Base-by-base conservation (phyloP, 2,888 invertebrate species). In the Hydriomena furcata region DNA sequence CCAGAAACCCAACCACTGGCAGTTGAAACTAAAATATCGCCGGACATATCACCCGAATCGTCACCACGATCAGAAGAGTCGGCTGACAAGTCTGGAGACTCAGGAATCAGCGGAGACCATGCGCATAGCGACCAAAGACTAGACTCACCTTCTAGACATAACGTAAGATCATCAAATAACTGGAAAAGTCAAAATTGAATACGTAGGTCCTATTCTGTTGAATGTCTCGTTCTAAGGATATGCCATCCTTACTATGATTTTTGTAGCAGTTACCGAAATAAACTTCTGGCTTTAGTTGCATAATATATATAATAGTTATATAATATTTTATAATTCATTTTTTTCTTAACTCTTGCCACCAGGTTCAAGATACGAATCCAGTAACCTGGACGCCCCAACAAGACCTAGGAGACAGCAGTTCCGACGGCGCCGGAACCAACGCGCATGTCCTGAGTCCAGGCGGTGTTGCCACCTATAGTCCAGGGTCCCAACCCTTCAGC, bases 301-400 rank as follows among this genome's bases (percentile, higher is more conserved):
- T n/a, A n/a, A n/a, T n/a, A n/a, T n/a, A n/a, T n/a, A n/a, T n/a
- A n/a, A n/a, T n/a, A n/a, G n/a, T n/a, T n/a, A n/a, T n/a, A n/a
- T n/a, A n/a, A n/a, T n/a, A n/a, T n/a, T n/a, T n/a, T n/a, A n/a
- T n/a, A n/a, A n/a, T n/a, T n/a, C n/a, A n/a, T n/a, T n/a, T n/a
- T n/a, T n/a, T n/a, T n/a, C n/a, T n/a, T n/a, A n/a, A n/a, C n/a
- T n/a, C n/a, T n/a, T n/a, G n/a, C n/a, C n/a, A n/a, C 11, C 30
- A 51, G 81, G 61, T 56, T 0, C 65, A 66, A 50, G 78, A 79
- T 1, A 44, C 72, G 0, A 59, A 65, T 0, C 73, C 75, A 0
- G 52, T 54, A 25, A 61, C 80, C 0, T 97, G 96, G 97, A 96
- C 96, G 0, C 96, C 97, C 0, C 95, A 96, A 67, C 96, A 96